phyloP scores from a whole-genome alignment of 2,113 vertebrate species.

The Todiramphus chloris region DNA sequence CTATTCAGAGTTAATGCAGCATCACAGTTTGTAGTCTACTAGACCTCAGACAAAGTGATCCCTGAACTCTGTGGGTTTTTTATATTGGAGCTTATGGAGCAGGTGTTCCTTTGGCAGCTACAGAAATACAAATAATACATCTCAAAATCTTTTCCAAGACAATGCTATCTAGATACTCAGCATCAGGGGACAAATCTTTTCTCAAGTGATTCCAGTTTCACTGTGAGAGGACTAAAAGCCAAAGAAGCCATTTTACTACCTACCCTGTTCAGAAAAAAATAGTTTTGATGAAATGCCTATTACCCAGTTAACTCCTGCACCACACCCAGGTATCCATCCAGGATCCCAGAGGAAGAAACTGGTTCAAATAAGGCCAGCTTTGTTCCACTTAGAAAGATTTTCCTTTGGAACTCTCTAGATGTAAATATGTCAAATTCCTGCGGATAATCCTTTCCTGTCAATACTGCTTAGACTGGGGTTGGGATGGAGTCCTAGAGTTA shows the following conservation, averaged over 20 bases:
- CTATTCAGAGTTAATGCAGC: slow-evolving; percentile 24
- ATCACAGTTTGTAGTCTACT: neutral
- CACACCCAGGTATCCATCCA: neutral
- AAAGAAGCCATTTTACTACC: neutral
- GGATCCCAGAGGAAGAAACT: neutral
- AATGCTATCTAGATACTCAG: neutral
- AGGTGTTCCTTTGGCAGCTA: neutral
- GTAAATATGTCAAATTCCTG: slow-evolving; percentile 62
- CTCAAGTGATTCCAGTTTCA: neutral
- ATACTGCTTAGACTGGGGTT: slow-evolving; percentile 6
- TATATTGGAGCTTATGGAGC: neutral
- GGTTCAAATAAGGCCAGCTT: slow-evolving; percentile 8
- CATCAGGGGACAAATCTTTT: neutral
- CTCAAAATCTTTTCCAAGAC: neutral
- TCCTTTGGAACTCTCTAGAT: slow-evolving; percentile 16
- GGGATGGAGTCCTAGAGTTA: slow-evolving; percentile 36
- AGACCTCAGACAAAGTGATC: slow-evolving; percentile 7
- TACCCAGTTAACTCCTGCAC: neutral
- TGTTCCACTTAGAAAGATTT: slow-evolving; percentile 27
- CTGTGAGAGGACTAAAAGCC: neutral
- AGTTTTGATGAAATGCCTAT: neutral
- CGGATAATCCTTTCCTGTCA: slow-evolving; percentile 56
- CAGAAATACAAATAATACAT: neutral
- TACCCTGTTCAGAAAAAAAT: neutral
- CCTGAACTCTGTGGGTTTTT: neutral